phyloP scores from a whole-genome alignment of 2,113 vertebrate genomes.

The Silurus meridionalis region DNA sequence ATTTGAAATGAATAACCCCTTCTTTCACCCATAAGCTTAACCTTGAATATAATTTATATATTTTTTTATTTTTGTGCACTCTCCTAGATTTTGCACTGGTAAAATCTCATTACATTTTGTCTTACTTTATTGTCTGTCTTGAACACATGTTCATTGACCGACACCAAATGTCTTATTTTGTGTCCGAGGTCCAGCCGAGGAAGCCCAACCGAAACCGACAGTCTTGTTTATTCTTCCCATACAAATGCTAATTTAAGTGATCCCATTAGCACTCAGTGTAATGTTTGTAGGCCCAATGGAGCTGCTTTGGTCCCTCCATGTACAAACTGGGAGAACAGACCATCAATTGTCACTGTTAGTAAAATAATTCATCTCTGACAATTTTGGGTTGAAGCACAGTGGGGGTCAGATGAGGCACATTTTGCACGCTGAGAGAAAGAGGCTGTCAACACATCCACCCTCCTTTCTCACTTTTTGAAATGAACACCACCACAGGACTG shows the following conservation, averaged over 20 bases:
- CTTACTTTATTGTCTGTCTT: neutral
- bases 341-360: constrained; percentile 56
- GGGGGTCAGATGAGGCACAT: constrained; percentile 33
- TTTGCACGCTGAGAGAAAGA: constrained; percentile 47
- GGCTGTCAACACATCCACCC: constrained; percentile 12
- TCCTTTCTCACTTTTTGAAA: constrained; percentile 36
- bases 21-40: neutral
- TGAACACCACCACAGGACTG: constrained; percentile 21
- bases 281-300: neutral
- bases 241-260: neutral
- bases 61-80: neutral
- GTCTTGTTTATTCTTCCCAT: neutral
- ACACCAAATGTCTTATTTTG: neutral
- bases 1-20: neutral
- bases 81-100: neutral
- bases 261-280: neutral
- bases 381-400: constrained; percentile 56
- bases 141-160: neutral
- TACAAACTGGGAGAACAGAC: neutral
- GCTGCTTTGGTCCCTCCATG: constrained; percentile 47
- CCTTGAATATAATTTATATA: neutral
- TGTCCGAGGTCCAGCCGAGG: neutral
- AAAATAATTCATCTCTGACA: constrained; percentile 56
- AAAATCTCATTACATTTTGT: neutral
- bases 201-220: neutral